phyloP scores from a whole-genome alignment of 2,888 invertebrate species.

The Nysson spinosus region DNA sequence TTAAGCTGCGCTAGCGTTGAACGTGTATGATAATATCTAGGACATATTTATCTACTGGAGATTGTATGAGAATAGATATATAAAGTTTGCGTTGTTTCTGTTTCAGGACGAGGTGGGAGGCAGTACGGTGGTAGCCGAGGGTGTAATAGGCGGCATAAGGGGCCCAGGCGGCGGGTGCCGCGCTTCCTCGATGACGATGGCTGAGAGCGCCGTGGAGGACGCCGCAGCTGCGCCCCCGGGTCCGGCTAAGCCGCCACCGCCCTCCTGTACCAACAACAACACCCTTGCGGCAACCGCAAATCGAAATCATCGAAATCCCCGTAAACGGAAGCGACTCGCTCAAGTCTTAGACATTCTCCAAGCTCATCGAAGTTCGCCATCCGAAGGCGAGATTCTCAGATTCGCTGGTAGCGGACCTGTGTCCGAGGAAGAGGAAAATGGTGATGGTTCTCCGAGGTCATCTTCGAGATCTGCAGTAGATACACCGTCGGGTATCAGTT shows the following conservation, averaged over 20 bases:
- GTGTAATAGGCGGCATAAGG: constrained; percentile 74
- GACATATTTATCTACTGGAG: too few relatives aligned
- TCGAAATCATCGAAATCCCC: constrained; percentile 83
- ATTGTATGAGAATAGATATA: constrained; percentile 11
- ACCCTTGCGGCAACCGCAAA: constrained; percentile 82
- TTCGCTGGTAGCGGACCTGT: constrained; percentile 76
- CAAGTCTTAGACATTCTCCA: constrained; percentile 88
- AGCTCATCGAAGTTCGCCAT: constrained; percentile 73
- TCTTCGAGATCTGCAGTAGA: constrained; percentile 76
- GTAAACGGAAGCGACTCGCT: constrained; percentile 86
- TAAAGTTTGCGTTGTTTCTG: constrained; percentile 36
- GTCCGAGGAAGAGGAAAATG: constrained; percentile 73
- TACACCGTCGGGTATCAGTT: constrained; percentile 79
- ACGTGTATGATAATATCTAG: too few relatives aligned
- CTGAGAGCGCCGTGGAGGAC: constrained; percentile 83
- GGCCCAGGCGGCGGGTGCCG: constrained; percentile 78
- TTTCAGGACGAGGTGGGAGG: constrained; percentile 75
- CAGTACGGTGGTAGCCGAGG: constrained; percentile 75
- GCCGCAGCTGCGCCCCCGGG: constrained; percentile 81
- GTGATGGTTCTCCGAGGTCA: constrained; percentile 73
- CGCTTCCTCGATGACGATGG: constrained; percentile 84
- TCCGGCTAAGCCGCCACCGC: constrained; percentile 77
- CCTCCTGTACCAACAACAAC: constrained; percentile 80
- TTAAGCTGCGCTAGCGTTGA: too few relatives aligned
- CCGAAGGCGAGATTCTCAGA: constrained; percentile 78